Percentiles rank a stretch among this genome's conserved stretches.
phyloP scores from a whole-genome alignment of 2,113 vertebrate genomes.

The Gopherus evgoodei region DNA sequence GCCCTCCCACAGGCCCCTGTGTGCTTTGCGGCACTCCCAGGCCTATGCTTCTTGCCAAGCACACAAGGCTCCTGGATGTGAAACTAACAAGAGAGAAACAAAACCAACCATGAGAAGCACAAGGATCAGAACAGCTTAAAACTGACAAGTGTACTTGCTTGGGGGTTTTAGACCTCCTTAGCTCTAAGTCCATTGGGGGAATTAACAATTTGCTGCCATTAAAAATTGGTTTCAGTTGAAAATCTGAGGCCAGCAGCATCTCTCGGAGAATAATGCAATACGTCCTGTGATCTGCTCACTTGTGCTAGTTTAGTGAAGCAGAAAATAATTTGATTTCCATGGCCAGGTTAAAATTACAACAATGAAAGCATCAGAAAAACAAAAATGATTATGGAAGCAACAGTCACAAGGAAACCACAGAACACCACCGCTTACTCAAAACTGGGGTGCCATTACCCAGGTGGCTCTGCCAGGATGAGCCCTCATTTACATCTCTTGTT shows the following conservation, averaged over 20 bases:
- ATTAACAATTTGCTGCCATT: not conserved
- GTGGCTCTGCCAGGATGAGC: not conserved
- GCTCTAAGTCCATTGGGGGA: not conserved
- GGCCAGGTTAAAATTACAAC: not conserved
- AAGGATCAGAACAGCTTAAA: not conserved
- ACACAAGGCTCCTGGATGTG: not conserved
- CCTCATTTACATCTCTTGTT: not conserved
- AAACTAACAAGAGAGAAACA: not conserved
- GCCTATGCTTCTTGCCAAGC: not conserved
- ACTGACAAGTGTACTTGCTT: not conserved
- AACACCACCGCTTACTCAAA: not conserved
- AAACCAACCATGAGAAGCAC: not conserved
- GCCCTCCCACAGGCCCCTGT: not conserved
- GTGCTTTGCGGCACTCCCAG: not conserved
- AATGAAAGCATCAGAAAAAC: not conserved
- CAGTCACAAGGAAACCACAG: not conserved
- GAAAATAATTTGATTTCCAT: slow-evolving; percentile 9
- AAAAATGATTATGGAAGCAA: not conserved
- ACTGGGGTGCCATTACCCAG: not conserved
- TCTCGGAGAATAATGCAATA: not conserved
- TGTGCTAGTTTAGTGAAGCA: not conserved
- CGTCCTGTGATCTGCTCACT: not conserved
- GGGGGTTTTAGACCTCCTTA: not conserved
- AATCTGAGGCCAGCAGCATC: not conserved
- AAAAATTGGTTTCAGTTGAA: not conserved